Evolutionary conservation across 2,888 invertebrate species (phyloP).

Genomic region (Lochmaea capreae): DNA sequence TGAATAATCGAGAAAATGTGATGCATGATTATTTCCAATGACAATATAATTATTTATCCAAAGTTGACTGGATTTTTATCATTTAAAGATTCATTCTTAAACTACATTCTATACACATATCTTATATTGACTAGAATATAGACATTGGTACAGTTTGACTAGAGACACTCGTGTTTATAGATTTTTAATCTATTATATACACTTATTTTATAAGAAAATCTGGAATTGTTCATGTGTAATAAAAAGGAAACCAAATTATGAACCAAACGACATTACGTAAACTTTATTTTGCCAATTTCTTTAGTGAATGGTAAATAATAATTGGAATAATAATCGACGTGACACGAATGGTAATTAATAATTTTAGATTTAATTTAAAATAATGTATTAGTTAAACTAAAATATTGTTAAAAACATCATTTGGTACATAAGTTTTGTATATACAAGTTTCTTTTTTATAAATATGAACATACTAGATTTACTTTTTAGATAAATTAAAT

Average conservation of each 20-base stretch:
- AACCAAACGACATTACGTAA: not conserved
- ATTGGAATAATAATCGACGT: no score
- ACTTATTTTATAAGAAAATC: conserved; percentile 17
- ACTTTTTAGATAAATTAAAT: not conserved
- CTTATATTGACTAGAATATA: conserved; percentile 22
- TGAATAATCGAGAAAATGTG: no score
- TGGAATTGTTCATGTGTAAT: not conserved
- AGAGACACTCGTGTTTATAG: conserved; percentile 48
- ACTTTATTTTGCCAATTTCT: not conserved
- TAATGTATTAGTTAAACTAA: no score
- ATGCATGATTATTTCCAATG: no score
- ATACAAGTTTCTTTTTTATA: not conserved
- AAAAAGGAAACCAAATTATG: not conserved
- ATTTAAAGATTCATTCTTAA: no score
- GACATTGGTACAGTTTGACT: conserved; percentile 42
- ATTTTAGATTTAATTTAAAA: no score
- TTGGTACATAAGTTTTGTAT: not conserved
- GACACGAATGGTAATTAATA: no score
- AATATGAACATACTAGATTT: not conserved
- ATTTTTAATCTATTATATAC: conserved; percentile 43
- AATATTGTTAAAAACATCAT: not conserved
- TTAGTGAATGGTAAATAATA: not conserved
- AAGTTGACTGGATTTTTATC: no score
- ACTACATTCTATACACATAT: not conserved
- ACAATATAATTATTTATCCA: no score